Evolutionary conservation across 2,113 vertebrate genomes (phyloP).

Genomic region (Oreocharis arfaki): DNA sequence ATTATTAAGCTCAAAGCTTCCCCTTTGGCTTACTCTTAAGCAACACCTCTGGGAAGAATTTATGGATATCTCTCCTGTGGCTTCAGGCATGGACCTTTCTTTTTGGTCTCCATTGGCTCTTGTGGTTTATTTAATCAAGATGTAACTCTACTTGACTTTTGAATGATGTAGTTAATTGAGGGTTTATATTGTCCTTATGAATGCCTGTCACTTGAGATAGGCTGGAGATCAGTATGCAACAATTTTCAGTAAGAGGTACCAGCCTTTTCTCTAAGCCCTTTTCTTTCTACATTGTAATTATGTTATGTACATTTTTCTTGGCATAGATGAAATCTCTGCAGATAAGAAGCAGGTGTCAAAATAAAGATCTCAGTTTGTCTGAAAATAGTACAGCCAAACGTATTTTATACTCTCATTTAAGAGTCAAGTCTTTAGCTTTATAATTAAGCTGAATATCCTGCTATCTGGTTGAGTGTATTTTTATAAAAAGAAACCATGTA

Average conservation of each 20-base stretch:
- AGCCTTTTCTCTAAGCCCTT: not conserved
- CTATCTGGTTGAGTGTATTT: not conserved
- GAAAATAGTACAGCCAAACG: not conserved
- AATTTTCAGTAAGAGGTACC: not conserved
- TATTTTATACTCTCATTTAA: not conserved
- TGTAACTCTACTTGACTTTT: not conserved
- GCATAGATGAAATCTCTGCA: not conserved
- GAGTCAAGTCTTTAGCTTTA: not conserved
- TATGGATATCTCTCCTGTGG: not conserved
- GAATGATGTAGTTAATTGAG: accelerated
- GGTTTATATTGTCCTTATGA: not conserved
- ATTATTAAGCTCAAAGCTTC: too few species aligned
- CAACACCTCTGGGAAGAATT: not conserved
- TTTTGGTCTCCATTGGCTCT: not conserved
- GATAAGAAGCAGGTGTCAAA: not conserved
- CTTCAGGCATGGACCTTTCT: not conserved
- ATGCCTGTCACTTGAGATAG: not conserved
- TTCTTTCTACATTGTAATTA: not conserved
- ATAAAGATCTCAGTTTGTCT: not conserved
- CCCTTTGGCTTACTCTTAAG: not conserved
- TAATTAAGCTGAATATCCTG: not conserved
- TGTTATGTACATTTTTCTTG: not conserved
- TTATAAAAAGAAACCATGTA: not conserved
- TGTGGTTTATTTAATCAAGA: not conserved
- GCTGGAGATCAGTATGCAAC: not conserved